Base-by-base conservation (phyloP, 2,113 vertebrate genomes). In the Stictonetta naevosa region DNA sequence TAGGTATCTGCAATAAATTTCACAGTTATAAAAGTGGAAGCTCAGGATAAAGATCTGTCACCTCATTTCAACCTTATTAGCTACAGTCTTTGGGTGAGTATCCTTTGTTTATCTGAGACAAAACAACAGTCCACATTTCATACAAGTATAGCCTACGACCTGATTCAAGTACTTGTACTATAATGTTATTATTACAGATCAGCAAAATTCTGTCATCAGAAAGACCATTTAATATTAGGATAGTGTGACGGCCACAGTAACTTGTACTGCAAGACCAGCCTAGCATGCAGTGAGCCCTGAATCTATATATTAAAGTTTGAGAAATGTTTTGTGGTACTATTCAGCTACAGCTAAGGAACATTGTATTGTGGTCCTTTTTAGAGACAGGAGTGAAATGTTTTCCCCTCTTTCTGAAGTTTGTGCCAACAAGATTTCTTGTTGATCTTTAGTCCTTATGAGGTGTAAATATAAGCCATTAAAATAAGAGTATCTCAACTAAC, bases 51-150 rank as follows among this genome's bases (percentile, higher is more conserved):
- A 18, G 98, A 98, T 74, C 81, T 90, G 55, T 92, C 93, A 44
- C 2, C 91, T 55, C 5, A 3, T 2, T 97, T 96, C 92, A 98
- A 12, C 79, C 4, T 28, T 58, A 19, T 98, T n/a, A 81, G 75
- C 26, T 99, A 98, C 86, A 97, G 96, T 38, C 90, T 98, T 63
- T 84, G 80, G 97, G 98, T 97, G 73, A 97, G 93, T 90, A 52
- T 34, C 48, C 18, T 78, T 64, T 90, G n/a, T 72, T 29, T 78
- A 36, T 0, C 64, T 58, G 46, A 59, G 59, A 8, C 28, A 34
- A n/a, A 88, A 48, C 52, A 34, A 13, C n/a, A 48, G 42, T 19
- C 56, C 71, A 28, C n/a, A 16, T 74, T 78, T 63, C 71, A 13
- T 3, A 46, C 1, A 3, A 26, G 28, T 48, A 58, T 2, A 62